phyloP scores from a whole-genome alignment of 1,140 invertebrate genomes.

The Drosophila santomea region DNA sequence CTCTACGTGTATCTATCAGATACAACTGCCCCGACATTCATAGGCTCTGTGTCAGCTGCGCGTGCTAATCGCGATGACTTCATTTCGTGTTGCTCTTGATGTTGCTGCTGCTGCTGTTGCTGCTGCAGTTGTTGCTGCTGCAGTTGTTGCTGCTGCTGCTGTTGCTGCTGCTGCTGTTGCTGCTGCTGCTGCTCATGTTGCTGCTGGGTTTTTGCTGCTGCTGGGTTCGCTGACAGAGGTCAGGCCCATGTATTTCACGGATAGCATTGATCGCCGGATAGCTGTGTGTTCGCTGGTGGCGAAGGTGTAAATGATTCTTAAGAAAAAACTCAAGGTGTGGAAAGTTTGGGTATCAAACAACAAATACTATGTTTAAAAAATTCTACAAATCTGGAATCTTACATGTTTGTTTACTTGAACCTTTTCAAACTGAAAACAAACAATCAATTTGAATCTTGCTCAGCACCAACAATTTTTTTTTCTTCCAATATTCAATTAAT shows the following conservation, averaged over 20 bases:
- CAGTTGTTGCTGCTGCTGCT: slow-evolving; percentile 14
- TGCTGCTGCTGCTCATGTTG: slow-evolving; percentile 10
- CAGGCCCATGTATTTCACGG: slow-evolving; percentile 50
- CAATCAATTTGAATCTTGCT: too few species aligned
- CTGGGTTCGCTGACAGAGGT: slow-evolving; percentile 51
- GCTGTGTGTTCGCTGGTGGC: slow-evolving; percentile 11
- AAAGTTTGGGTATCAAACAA: not conserved
- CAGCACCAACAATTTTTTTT: not conserved
- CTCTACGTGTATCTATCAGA: slow-evolving; percentile 47
- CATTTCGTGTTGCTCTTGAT: slow-evolving; percentile 57
- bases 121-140: slow-evolving; percentile 26
- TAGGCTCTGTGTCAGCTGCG: slow-evolving; percentile 33
- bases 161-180: slow-evolving; percentile 25
- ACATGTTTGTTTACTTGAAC: too few species aligned
- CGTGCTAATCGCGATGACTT: slow-evolving; percentile 74
- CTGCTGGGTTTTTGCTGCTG: slow-evolving; percentile 7
- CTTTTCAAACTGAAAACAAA: too few species aligned
- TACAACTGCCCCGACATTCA: slow-evolving; percentile 25
- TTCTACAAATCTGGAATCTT: too few species aligned
- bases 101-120: slow-evolving; percentile 27
- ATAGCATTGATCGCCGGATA: slow-evolving; percentile 42
- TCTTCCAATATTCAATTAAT: not conserved
- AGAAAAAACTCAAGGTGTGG: slow-evolving; percentile 19
- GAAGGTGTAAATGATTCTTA: slow-evolving; percentile 51
- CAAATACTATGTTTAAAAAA: too few species aligned